Base-by-base conservation (phyloP, 2,797 vertebrate species). In the Poecilia velifera region DNA sequence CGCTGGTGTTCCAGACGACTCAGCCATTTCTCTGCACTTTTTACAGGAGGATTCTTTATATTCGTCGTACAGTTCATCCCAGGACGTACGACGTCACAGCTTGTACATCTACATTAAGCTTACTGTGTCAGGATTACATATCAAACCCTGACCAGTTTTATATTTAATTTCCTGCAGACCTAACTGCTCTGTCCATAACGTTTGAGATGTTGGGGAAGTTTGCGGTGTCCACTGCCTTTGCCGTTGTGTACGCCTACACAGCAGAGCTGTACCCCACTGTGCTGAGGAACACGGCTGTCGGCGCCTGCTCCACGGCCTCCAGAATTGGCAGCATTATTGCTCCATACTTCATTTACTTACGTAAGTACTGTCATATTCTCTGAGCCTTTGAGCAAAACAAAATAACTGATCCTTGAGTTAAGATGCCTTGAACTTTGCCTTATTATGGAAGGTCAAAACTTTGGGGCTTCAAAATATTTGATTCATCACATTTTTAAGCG, bases 181-280 rank as follows among this genome's bases (percentile, higher is more conserved):
- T n/a, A n/a, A n/a, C n/a, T n/a, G n/a, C n/a, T n/a, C n/a, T n/a
- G n/a, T n/a, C n/a, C n/a, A n/a, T n/a, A n/a, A n/a, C n/a, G n/a
- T n/a, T n/a, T n/a, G n/a, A n/a, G n/a, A n/a, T n/a, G n/a, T n/a
- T n/a, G n/a, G n/a, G n/a, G n/a, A n/a, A n/a, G n/a, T n/a, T n/a
- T n/a, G n/a, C n/a, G n/a, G n/a, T n/a, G n/a, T n/a, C n/a, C n/a
- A n/a, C n/a, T n/a, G n/a, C n/a, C n/a, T n/a, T n/a, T n/a, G n/a
- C n/a, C n/a, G n/a, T n/a, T n/a, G n/a, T n/a, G 64, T 99, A 97
- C 0, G 97, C 97, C 64, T 98, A 97, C 92, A 96, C 97, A 0
- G 96, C 96, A 0, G 97, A 99, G 86, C 92, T 99, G 41, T 99
- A 98, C 88, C 97, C 98, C 10, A 99, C 98, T 0, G 96, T 98